Base-by-base conservation (phyloP, 2,888 invertebrate genomes). In the Conops quadrifasciatus region DNA sequence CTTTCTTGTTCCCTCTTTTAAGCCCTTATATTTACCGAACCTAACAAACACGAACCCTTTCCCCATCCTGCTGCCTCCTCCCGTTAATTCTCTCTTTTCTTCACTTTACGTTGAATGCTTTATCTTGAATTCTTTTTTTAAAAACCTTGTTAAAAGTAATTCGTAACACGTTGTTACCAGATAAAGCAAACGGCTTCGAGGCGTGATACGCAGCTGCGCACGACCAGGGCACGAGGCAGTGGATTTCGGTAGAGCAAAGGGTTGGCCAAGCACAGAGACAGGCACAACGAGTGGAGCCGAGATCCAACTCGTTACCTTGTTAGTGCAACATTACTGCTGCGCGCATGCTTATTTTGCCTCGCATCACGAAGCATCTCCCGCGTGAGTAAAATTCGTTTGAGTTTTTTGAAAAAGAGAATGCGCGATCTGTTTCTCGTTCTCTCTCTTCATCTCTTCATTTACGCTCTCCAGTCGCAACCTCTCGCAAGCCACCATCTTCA, bases 161-260 rank as follows among this genome's bases (percentile, higher is more conserved):
- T 83, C 82, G 82, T 83, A 83, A 83, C 84, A 83, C 83, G 84
- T 83, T 83, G 84, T 83, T 83, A 81, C 81, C 80, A 83, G 82
- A 83, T 83, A 83, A 83, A 79, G 82, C 81, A 76, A 71, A 71
- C 72, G 73, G 72, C 72, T 56, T 49, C 47, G 62, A 72, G 58
- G 68, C 66, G 53, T 53, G 66, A 53, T 36, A 24, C 24, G 36
- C 47, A 66, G 51, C 1, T 28, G 28, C 26, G 30, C 4, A n/a
- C 51, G 53, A 19, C 16, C 9, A 11, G 28, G 21, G 58, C 24
- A 24, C 2, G 59, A 16, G 43, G 30, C 36, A n/a, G 11, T 13
- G 9, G 30, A 28, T 13, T 13, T 28, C 24, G 60, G 36, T 16
- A 30, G 16, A n/a, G 60, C 60, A 15, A 11, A 28, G 43, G 19